A percentile compares a stretch with the other conserved stretches of the same genome.
Conservation (phyloP, 2,888 invertebrate species). For the Drosophila paranaensis region DNA sequence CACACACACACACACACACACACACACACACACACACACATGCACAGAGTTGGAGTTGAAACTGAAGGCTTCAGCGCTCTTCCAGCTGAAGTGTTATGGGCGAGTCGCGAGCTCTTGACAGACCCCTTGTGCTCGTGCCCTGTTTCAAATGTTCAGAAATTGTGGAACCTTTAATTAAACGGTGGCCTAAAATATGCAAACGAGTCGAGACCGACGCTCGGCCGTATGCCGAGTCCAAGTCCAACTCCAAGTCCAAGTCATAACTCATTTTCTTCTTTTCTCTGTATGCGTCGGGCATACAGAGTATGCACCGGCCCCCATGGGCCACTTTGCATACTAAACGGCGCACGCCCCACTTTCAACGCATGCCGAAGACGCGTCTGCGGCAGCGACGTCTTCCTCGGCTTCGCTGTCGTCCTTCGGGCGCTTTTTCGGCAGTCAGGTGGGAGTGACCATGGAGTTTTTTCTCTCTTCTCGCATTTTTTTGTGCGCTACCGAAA, state of each 20-base stretch:
- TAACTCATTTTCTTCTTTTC: slow-evolving; percentile 81
- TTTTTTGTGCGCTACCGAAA: slow-evolving; percentile 71
- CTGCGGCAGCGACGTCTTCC: slow-evolving; percentile 13
- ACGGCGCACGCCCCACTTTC: slow-evolving; percentile 83
- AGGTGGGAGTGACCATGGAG: slow-evolving; percentile 61
- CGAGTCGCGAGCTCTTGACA: slow-evolving; percentile 74
- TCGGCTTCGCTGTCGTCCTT: slow-evolving; percentile 44
- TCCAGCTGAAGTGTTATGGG: slow-evolving; percentile 59
- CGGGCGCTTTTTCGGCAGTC: slow-evolving; percentile 64
- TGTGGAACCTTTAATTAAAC: slow-evolving; percentile 84
- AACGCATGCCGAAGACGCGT: slow-evolving; percentile 68
- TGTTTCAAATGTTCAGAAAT: slow-evolving; percentile 71
- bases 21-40: slow-evolving; percentile 7
- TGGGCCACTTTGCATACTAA: slow-evolving; percentile 83
- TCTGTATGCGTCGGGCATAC: slow-evolving; percentile 36
- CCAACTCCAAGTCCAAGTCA: slow-evolving; percentile 73
- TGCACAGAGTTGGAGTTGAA: not conserved
- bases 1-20: slow-evolving; percentile 11
- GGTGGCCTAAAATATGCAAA: slow-evolving; percentile 85
- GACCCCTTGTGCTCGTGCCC: slow-evolving; percentile 80
- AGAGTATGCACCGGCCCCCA: slow-evolving; percentile 47
- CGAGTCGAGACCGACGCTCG: slow-evolving; percentile 62
- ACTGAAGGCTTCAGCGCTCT: slow-evolving; percentile 42
- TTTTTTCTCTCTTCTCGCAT: slow-evolving; percentile 3
- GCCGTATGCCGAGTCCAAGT: slow-evolving; percentile 24